These are phyloP conservation scores for Pandion haliaetus DNA, from an alignment of 2,113 vertebrate genomes.

Conservation along the genomic window DNA sequence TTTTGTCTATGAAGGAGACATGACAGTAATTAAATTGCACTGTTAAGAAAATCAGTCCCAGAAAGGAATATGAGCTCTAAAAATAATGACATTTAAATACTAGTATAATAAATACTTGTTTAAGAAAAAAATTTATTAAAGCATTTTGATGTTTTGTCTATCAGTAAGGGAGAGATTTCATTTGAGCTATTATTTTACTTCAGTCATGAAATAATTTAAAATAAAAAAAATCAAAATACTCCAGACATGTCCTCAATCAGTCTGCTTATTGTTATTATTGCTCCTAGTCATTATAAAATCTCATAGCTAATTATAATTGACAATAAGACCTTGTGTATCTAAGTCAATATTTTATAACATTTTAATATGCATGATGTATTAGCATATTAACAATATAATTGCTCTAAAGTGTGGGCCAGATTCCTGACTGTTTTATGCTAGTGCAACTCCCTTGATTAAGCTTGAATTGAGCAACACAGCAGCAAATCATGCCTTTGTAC, in stretches of 20 bases:
- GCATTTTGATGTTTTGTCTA: not conserved
- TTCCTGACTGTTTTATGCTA: not conserved
- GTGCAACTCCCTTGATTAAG: not conserved
- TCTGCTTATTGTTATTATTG: conserved; percentile 37
- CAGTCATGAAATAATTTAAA: not conserved
- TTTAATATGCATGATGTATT: conserved; percentile 12
- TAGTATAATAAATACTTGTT: not conserved
- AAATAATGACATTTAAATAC: not conserved
- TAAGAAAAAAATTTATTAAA: not conserved
- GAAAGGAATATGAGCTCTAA: not conserved
- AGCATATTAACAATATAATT: conserved; percentile 23
- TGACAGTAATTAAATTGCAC: not conserved
- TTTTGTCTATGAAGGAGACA: not conserved
- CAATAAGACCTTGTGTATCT: conserved; percentile 11
- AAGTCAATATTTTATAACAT: conserved; percentile 47
- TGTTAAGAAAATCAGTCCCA: not conserved
- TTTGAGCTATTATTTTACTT: not conserved
- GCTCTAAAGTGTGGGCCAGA: not conserved
- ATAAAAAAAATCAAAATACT: not conserved
- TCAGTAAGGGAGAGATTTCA: not conserved
- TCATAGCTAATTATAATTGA: conserved; percentile 33
- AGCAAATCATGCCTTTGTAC: not conserved
- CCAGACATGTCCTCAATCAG: not conserved
- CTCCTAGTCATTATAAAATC: conserved; percentile 17
- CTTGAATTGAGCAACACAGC: not conserved